Base-by-base conservation (phyloP, 2,797 vertebrate species). In the Spheniscus humboldti region DNA sequence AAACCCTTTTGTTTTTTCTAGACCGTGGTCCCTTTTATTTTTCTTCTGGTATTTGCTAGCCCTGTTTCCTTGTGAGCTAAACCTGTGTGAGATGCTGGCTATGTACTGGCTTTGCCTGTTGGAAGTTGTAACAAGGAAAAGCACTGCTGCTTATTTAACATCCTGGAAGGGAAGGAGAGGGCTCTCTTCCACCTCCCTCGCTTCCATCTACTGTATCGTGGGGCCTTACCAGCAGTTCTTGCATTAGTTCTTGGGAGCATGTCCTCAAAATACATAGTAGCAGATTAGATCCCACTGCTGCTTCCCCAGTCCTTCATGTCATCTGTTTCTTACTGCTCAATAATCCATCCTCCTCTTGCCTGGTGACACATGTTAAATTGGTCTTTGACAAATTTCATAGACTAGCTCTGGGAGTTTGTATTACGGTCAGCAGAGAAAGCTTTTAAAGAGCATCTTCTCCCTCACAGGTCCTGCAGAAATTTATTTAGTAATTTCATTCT, bases 171-270 rank as follows among this genome's bases (percentile, higher is more conserved):
- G 64, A 69, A 50, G 39, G 18, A 20, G 33, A 48, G 55, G 24
- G 41, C 45, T 88, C 63, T 71, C 2, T 33, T 47, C 17, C 37
- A 18, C 1, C 4, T 41, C 64, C n/a, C 71, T 82, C 0, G 0
- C 55, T 52, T 43, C 50, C 15, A 20, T 28, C 52, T 13, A 0
- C 69, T 73, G 23, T 18, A 14, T 28, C 1, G 0, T 33, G 24
- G 39, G 60, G 45, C 56, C 67, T 74, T 31, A 25, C 27, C 73
- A 39, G 53, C 48, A 30, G 62, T 22, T 47, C 67, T 57, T 64
- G 25, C 10, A 0, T 30, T 57, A 8, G 30, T 62, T 86, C 31
- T 64, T 0, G 0, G 73, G 60, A 50, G 55, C 43, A 0, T 39
- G 35, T 43, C 64, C 62, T 7, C 68, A 45, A 18, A 60, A 31